Conservation (phyloP, 1,140 invertebrate species). For the Drosophila mayri region DNA sequence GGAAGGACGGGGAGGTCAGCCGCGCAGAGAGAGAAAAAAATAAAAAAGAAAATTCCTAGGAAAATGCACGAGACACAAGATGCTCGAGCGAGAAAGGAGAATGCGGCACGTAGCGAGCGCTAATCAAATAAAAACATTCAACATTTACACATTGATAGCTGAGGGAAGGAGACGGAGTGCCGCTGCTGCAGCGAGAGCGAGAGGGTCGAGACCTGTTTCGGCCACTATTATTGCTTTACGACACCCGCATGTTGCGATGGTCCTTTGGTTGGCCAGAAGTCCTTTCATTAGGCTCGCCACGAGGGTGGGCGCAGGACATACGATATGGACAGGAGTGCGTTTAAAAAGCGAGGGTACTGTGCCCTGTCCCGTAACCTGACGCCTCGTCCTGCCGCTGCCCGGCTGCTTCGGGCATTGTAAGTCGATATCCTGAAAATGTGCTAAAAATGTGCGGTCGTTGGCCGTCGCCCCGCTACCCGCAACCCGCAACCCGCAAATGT, state of each 20-base stretch:
- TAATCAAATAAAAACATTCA: conserved; percentile 83
- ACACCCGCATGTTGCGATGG: conserved; percentile 63
- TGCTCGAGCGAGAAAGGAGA: conserved; percentile 45
- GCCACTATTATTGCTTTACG: conserved; percentile 78
- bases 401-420: conserved; percentile 55
- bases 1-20: conserved; percentile 8
- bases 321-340: conserved; percentile 65
- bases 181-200: conserved; percentile 1
- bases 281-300: conserved; percentile 73
- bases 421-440: conserved; percentile 76
- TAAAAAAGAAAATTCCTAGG: conserved; percentile 49
- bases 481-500: conserved; percentile 12
- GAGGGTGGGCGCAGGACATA: conserved; percentile 56
- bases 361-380: conserved; percentile 65
- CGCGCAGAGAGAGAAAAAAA: background rate
- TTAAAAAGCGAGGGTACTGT: conserved; percentile 25
- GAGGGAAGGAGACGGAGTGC: conserved; percentile 6
- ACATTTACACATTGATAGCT: conserved; percentile 76
- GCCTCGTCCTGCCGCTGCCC: conserved; percentile 52
- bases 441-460: conserved; percentile 76
- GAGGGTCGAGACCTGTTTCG: conserved; percentile 26
- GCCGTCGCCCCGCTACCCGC: conserved; percentile 11
- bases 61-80: conserved; percentile 73
- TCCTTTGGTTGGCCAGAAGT: conserved; percentile 33
- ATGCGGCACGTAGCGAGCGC: conserved; percentile 77